Percentiles rank a stretch among this genome's conserved stretches.
phyloP scores from a whole-genome alignment of 2,888 invertebrate species.

The Megamerina dolium region DNA sequence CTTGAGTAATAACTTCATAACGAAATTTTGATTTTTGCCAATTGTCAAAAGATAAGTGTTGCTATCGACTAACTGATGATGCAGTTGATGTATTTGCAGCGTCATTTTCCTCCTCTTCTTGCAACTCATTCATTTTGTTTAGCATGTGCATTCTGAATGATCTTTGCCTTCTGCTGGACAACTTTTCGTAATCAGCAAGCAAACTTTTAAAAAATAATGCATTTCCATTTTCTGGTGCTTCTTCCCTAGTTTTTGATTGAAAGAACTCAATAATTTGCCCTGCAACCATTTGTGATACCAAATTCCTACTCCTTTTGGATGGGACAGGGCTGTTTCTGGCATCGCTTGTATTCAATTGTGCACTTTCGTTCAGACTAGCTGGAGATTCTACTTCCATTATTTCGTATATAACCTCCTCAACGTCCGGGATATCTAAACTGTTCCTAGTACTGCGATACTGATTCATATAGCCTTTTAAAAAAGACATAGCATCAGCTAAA shows the following conservation, averaged over 20 bases:
- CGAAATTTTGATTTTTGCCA: too few species aligned
- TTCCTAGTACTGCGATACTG: not conserved
- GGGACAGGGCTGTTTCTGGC: slow-evolving; percentile 5
- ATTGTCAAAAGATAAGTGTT: too few species aligned
- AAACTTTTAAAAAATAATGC: slow-evolving; percentile 16
- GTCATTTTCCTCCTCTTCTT: slow-evolving; percentile 10
- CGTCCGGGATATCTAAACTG: too few species aligned
- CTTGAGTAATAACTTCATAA: too few species aligned
- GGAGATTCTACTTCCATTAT: too few species aligned
- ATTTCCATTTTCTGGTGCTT: slow-evolving; percentile 8
- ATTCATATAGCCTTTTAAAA: slow-evolving; percentile 9
- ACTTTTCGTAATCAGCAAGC: slow-evolving; percentile 12
- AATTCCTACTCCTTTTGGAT: slow-evolving; percentile 9
- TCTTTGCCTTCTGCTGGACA: slow-evolving; percentile 10
- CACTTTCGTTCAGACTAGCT: too few species aligned
- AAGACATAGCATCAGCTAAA: slow-evolving; percentile 11
- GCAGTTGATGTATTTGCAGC: not conserved
- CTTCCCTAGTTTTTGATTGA: slow-evolving; percentile 9
- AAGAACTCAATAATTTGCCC: slow-evolving; percentile 9
- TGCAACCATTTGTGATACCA: slow-evolving; percentile 2
- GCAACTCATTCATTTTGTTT: slow-evolving; percentile 11
- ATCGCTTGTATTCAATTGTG: too few species aligned
- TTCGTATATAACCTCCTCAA: too few species aligned
- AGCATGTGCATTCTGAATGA: slow-evolving; percentile 10
- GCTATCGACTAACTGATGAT: too few species aligned